Conservation (phyloP, 2,113 vertebrate species). For the Cyprinodon brontotheroides region DNA sequence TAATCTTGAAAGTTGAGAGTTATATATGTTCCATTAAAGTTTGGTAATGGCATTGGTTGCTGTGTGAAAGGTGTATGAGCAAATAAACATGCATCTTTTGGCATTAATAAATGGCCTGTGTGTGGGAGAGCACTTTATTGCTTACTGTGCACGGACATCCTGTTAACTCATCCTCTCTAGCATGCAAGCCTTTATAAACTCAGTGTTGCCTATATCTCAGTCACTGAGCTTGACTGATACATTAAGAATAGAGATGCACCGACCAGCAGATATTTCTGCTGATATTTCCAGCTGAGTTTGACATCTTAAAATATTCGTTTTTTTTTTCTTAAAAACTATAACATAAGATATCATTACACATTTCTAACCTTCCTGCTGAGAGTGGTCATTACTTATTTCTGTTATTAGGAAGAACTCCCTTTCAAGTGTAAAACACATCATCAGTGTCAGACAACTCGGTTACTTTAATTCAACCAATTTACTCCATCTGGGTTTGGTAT, state of each 20-base stretch:
- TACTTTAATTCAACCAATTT: too few species aligned
- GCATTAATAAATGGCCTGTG: constrained; percentile 36
- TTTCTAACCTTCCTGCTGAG: too few species aligned
- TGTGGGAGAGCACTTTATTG: constrained; percentile 43
- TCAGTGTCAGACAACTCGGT: too few species aligned
- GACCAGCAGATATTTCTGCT: not conserved
- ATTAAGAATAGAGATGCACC: constrained; percentile 34
- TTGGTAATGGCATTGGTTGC: constrained; percentile 8
- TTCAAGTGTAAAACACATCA: too few species aligned
- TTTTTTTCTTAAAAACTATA: too few species aligned
- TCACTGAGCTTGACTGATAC: constrained; percentile 42
- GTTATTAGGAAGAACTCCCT: too few species aligned
- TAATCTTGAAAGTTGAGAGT: constrained; percentile 40
- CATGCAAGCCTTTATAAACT: constrained; percentile 57
- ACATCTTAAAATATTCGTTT: not conserved
- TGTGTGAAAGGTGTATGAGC: constrained; percentile 29
- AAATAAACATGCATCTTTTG: constrained; percentile 19
- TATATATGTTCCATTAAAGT: constrained; percentile 1
- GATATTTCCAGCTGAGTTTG: not conserved
- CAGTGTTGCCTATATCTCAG: constrained; percentile 11
- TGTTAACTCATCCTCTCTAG: constrained; percentile 48
- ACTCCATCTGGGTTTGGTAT: too few species aligned
- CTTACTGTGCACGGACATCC: constrained; percentile 46
- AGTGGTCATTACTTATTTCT: too few species aligned
- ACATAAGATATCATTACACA: too few species aligned